Evolutionary conservation across 2,113 vertebrate genomes (phyloP).

Genomic region (Chionodraco myersi): DNA sequence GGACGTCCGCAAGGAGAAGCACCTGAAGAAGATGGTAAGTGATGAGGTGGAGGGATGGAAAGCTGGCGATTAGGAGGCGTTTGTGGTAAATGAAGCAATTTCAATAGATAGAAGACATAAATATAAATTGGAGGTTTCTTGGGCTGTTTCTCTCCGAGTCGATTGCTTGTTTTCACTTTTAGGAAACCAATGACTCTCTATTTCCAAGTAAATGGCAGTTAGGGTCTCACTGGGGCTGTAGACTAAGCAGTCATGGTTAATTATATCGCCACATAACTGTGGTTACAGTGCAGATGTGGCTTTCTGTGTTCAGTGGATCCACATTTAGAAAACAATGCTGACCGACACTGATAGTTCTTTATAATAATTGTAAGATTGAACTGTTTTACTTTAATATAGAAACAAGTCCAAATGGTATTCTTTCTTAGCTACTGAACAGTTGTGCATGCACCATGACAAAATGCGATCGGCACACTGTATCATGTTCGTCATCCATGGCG

Average conservation of each 20-base stretch:
- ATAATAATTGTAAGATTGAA: not conserved
- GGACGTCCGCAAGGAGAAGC: conserved; percentile 92
- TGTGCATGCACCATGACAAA: too few relatives aligned
- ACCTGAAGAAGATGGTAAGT: conserved; percentile 94
- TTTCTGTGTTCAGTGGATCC: not conserved
- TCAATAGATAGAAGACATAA: not conserved
- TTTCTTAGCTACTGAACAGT: too few relatives aligned
- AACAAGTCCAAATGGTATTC: too few relatives aligned
- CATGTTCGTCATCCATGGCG: too few relatives aligned
- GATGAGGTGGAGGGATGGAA: too few relatives aligned
- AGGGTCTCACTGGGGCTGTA: not conserved
- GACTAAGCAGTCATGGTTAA: not conserved
- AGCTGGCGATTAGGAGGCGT: not conserved
- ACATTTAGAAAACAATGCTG: not conserved
- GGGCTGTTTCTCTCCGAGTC: not conserved
- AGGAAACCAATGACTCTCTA: not conserved
- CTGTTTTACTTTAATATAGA: not conserved
- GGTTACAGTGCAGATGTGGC: not conserved
- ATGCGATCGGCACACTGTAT: too few relatives aligned
- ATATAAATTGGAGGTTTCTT: not conserved
- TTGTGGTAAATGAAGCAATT: not conserved
- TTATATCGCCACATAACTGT: not conserved
- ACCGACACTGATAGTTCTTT: conserved; percentile 2
- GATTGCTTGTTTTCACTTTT: not conserved
- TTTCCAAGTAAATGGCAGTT: not conserved